Evolutionary conservation across 1,140 invertebrate species (phyloP), one percentile per base, ranked within the genome.

Genomic region (Drosophila auraria): DNA sequence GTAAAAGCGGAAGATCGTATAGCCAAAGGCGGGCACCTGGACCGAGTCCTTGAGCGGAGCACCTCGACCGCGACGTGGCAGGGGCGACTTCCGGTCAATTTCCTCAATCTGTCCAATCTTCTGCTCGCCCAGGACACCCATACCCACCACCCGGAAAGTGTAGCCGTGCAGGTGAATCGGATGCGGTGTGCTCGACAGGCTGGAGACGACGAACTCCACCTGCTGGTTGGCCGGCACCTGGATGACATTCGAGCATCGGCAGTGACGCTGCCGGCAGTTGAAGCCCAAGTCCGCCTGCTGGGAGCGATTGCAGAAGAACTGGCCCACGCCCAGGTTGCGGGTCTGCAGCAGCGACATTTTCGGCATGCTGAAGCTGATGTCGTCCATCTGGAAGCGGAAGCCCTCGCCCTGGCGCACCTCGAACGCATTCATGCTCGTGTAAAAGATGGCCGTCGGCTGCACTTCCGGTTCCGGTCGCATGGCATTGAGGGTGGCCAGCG

Each of bases 111-210:
- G 83, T 1, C 69, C 74, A 9, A 92, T 91, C 47, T 68, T 77
- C 8, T 79, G 17, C 66, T 82, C 81, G 9, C 91, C 91, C 7
- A 92, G 78, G 4, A 91, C 81, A 33, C 91, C 91, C 91, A 91
- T 92, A 12, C 89, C 92, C 7, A 92, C 87, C n/a, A 92, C 92
- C 0, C 87, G 81, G 40, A 92, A 92, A 2, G 92, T 92, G 53
- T 92, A 92, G 44, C 92, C 92, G 14, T 92, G 92, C 53, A 92
- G 51, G n/a, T 92, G 92, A 0, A 92, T 68, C 3, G 92, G 92
- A 78, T 92, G 92, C 12, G 91, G 75, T 2, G 83, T 89, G 42
- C 59, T 73, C 3, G 89, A 87, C 30, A 82, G 80, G 54, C 83
- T 92, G 8, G 89, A 84, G 15, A 92, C 72, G 5, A 92, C 83